These are phyloP conservation scores for Aphelinus certus DNA, from an alignment of 1,140 invertebrate genomes.

Conservation along the genomic window DNA sequence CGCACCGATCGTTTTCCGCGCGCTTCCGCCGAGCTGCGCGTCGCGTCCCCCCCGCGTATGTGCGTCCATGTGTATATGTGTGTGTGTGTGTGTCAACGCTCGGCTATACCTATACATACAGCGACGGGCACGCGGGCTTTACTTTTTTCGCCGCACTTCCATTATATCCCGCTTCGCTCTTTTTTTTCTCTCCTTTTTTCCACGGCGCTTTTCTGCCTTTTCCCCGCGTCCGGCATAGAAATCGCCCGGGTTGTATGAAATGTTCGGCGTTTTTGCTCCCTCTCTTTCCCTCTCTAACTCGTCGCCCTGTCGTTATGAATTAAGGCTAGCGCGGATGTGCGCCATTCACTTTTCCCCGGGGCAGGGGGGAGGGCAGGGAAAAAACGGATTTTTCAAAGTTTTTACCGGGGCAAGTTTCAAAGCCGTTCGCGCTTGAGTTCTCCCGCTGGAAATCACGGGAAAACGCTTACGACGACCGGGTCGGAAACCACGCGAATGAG, in stretches of 20 bases:
- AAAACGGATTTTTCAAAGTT: too few relatives aligned
- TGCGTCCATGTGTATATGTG: not conserved
- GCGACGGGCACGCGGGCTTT: too few relatives aligned
- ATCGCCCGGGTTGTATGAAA: not conserved
- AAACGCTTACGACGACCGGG: too few relatives aligned
- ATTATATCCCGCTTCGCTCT: constrained; percentile 3
- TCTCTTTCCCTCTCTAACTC: too few relatives aligned
- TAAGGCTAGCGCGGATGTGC: not conserved
- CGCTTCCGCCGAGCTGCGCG: constrained; percentile 44
- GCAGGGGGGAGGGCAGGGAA: too few relatives aligned
- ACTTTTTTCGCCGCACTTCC: too few relatives aligned
- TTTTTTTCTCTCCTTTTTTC: constrained; percentile 2
- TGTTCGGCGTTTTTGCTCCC: not conserved
- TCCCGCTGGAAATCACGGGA: too few relatives aligned
- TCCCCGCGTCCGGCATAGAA: not conserved
- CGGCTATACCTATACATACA: too few relatives aligned
- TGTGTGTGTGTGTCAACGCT: not conserved
- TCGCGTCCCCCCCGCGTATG: constrained; percentile 33
- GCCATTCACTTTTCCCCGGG: too few relatives aligned
- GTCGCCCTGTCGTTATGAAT: not conserved
- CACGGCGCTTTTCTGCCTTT: not conserved
- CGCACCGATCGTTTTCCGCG: constrained; percentile 53
- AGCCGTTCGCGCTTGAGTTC: too few relatives aligned
- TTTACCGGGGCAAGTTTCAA: too few relatives aligned
- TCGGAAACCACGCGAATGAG: too few relatives aligned